Percentiles rank a stretch among this genome's conserved stretches.
These are phyloP conservation scores for Junonia oenone DNA, from an alignment of 2,888 invertebrate species.

Conservation along the genomic window DNA sequence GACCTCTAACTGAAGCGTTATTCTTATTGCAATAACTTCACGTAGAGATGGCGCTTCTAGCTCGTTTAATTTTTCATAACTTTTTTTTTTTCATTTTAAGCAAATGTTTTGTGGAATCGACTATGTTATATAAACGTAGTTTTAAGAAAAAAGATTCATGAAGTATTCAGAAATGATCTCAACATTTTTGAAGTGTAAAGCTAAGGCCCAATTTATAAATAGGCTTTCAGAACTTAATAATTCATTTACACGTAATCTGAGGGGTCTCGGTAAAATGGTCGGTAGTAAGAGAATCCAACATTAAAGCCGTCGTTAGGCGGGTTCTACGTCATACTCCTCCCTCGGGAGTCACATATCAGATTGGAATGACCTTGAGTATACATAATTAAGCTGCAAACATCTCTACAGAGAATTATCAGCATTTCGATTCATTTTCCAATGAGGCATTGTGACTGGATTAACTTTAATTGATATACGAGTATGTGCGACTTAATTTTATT, in stretches of 20 bases:
- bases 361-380: constrained; percentile 30
- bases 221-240: background rate
- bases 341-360: constrained; percentile 34
- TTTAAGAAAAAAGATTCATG: no score
- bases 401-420: constrained; percentile 15
- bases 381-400: constrained; percentile 17
- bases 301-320: constrained; percentile 39
- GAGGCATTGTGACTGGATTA: constrained; percentile 7
- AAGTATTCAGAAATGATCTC: no score
- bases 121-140: no score
- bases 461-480: background rate
- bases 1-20: background rate
- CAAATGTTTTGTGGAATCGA: no score
- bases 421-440: constrained; percentile 14
- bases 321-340: constrained; percentile 47
- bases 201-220: no score
- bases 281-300: constrained; percentile 34
- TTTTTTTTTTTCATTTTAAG: background rate
- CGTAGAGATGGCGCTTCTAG: background rate
- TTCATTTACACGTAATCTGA: background rate
- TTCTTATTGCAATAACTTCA: background rate
- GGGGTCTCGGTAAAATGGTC: constrained; percentile 37
- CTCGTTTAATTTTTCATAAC: background rate
- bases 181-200: no score
- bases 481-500: background rate